Evolutionary conservation across 2,113 vertebrate species (phyloP).

Genomic region (Eclectus roratus): DNA sequence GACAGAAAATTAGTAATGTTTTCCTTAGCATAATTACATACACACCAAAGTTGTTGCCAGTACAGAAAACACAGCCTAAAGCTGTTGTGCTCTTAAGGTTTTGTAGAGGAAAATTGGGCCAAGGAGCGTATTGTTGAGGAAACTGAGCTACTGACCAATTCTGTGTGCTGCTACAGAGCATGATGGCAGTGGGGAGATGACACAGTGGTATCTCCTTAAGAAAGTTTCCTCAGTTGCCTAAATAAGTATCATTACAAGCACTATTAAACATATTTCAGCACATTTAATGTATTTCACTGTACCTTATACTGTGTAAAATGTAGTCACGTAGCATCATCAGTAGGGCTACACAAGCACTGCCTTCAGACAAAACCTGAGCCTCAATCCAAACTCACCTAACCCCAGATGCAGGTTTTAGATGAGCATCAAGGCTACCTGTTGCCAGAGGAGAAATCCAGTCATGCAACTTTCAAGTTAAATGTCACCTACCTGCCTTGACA

Average conservation of each 20-base stretch:
- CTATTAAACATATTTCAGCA: neutral
- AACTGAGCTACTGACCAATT: neutral
- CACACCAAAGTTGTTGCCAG: neutral
- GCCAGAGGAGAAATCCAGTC: neutral
- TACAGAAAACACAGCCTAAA: neutral
- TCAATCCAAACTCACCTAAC: neutral
- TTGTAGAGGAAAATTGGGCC: neutral
- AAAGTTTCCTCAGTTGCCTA: neutral
- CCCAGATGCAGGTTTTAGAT: neutral
- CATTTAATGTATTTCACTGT: neutral
- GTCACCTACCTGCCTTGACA: neutral
- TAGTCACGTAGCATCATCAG: neutral
- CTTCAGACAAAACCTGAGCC: neutral
- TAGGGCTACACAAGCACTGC: neutral
- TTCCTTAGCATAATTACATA: neutral
- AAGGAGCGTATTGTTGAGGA: neutral
- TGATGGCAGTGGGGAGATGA: neutral
- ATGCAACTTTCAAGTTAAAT: neutral
- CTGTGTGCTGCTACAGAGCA: neutral
- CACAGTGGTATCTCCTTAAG: rapidly evolving
- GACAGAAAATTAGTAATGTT: neutral
- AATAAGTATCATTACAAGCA: neutral
- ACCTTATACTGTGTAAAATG: neutral
- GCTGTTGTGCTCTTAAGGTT: neutral
- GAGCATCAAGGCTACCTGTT: neutral